Percentiles rank a stretch among this genome's conserved stretches.
phyloP scores from a whole-genome alignment of 2,888 invertebrate species.

The Cybosia mesomella region DNA sequence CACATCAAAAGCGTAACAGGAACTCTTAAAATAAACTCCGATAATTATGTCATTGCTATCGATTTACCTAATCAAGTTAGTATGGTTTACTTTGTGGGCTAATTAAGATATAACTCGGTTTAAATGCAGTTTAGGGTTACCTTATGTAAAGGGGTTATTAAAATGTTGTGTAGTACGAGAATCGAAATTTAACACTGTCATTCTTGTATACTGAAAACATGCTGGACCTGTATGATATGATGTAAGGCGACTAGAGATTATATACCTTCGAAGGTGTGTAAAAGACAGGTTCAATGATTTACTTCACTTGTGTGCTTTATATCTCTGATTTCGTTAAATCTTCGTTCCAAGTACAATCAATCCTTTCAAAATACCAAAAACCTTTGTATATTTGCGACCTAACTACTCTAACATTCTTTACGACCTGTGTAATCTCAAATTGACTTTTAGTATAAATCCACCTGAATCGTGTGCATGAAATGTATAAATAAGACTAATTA shows the following conservation, averaged over 20 bases:
- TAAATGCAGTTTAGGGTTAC: slow-evolving; percentile 24
- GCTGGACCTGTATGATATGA: not conserved
- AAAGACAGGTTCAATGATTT: too few relatives aligned
- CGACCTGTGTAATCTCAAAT: not conserved
- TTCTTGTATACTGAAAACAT: not conserved
- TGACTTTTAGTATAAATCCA: not conserved
- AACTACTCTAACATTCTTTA: not conserved
- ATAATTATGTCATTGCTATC: slow-evolving; percentile 71
- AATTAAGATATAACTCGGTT: slow-evolving; percentile 62
- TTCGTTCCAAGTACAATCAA: too few relatives aligned
- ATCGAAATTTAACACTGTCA: not conserved
- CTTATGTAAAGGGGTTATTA: not conserved
- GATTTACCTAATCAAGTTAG: slow-evolving; percentile 77
- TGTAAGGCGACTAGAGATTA: too few relatives aligned
- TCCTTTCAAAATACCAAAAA: too few relatives aligned
- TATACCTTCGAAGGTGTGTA: too few relatives aligned
- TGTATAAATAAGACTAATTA: not conserved
- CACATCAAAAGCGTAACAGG: slow-evolving; percentile 54
- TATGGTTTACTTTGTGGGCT: slow-evolving; percentile 67
- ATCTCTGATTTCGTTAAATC: too few relatives aligned
- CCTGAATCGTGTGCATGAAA: too few relatives aligned
- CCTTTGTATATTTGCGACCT: not conserved
- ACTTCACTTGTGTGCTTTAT: too few relatives aligned
- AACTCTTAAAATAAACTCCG: slow-evolving; percentile 67
- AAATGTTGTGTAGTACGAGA: not conserved